Base-by-base conservation (phyloP, 2,113 vertebrate genomes). In the Grammomys dolichurus region DNA sequence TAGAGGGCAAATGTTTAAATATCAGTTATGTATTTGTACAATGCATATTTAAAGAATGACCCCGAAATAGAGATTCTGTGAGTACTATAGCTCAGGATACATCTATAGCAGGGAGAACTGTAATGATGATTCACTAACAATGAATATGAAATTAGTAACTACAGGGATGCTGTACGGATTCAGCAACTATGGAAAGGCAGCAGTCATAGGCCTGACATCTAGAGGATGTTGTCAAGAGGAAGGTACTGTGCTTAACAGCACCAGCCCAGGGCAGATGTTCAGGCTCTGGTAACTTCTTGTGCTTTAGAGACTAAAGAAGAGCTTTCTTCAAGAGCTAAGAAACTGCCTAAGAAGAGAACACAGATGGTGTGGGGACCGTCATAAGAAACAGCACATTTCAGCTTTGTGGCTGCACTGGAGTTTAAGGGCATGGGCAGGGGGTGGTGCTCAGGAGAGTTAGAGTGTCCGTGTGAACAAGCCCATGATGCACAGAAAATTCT, bases 241-340 rank as follows among this genome's bases (percentile, higher is more conserved):
- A 77, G n/a, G 28, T 28, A 33, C 43, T 5, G 3, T 63, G 70
- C 73, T 76, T 76, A 36, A 46, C n/a, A 24, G 13, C 26, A 48
- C 51, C 43, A 31, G 36, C 13, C 65, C 3, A n/a, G 11, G 75
- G 43, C 14, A 69, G 31, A 63, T 26, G n/a, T 12, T 65, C 63
- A 75, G 73, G 17, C 43, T 88, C 69, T 73, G 73, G 70, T 91
- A 70, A 87, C 72, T 86, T 88, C 54, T 80, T 13, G 19, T 4
- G 13, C 54, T 92, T 92, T 58, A 40, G 75, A 89, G 89, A 92
- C 73, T 72, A 31, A 48, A 72, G 70, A 60, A 78, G 6, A 22
- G 93, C 6, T 65, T 86, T 90, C 69, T 40, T 89, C 33, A 19
- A 96, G 81, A 96, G 87, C 43, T 24, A 87, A 93, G 40, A 20